These are phyloP conservation scores for Cephus spinipes DNA, from an alignment of 2,888 invertebrate species.

Conservation along the genomic window DNA sequence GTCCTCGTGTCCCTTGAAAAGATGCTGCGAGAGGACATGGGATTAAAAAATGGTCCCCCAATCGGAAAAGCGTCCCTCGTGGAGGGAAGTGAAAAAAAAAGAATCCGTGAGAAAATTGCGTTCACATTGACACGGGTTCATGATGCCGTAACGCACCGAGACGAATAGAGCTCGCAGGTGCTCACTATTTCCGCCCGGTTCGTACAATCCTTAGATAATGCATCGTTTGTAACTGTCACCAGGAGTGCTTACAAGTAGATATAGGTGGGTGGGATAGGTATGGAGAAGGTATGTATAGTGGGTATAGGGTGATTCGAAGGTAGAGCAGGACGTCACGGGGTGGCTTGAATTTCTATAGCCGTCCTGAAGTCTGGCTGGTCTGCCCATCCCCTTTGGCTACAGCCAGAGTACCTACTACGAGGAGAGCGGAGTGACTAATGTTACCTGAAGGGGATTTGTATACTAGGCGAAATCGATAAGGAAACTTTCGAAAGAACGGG, in stretches of 20 bases:
- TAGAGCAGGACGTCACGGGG: conserved; percentile 1
- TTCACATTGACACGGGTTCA: conserved; percentile 5
- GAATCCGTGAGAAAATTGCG: not conserved
- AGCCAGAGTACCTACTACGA: conserved; percentile 16
- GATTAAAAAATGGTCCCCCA: not conserved
- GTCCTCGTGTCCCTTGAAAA: not conserved
- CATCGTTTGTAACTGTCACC: conserved; percentile 63
- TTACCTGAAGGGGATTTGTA: conserved; percentile 59
- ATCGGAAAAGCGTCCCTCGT: not conserved
- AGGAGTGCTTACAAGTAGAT: conserved; percentile 23
- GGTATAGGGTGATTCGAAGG: not conserved
- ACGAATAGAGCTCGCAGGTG: conserved; percentile 56
- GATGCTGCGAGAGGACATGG: not conserved
- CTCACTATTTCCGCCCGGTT: conserved; percentile 56
- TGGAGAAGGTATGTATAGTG: conserved; percentile 29
- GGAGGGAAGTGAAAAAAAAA: not conserved
- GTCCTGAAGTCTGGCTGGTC: not conserved
- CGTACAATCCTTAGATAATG: conserved; percentile 62
- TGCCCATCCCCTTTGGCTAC: not conserved
- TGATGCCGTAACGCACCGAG: conserved; percentile 13
- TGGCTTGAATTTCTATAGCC: conserved; percentile 4
- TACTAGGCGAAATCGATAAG: conserved; percentile 59
- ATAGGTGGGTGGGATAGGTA: conserved; percentile 35
- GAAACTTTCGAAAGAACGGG: conserved; percentile 30
- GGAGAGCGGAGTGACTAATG: conserved; percentile 55